Conservation (phyloP, 2,888 invertebrate species). For the Acrocera orbiculus region DNA sequence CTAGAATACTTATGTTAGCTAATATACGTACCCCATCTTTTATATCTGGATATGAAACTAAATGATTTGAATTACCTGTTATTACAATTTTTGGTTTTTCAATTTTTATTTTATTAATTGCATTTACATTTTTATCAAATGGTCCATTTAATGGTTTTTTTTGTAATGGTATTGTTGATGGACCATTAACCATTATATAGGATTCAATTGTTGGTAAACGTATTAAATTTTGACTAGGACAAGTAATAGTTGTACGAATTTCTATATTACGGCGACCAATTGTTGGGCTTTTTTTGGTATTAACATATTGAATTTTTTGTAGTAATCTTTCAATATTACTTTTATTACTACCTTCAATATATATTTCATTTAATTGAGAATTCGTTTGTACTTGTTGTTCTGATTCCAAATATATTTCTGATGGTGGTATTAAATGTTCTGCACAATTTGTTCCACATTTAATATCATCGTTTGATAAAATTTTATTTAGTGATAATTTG, state of each 20-base stretch:
- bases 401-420: slow-evolving; percentile 54
- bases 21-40: slow-evolving; percentile 65
- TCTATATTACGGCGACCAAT: slow-evolving; percentile 69
- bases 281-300: slow-evolving; percentile 82
- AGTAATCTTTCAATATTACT: slow-evolving; percentile 76
- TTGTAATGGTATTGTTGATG: slow-evolving; percentile 7
- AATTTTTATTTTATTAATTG: slow-evolving; percentile 4
- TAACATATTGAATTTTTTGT: slow-evolving; percentile 78
- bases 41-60: slow-evolving; percentile 30
- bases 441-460: slow-evolving; percentile 29
- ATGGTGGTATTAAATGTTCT: slow-evolving; percentile 34
- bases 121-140: background rate
- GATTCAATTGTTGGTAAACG: slow-evolving; percentile 28
- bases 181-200: slow-evolving; percentile 30
- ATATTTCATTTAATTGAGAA: slow-evolving; percentile 51
- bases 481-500: slow-evolving; percentile 20
- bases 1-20: slow-evolving; percentile 63
- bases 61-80: slow-evolving; percentile 25
- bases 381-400: slow-evolving; percentile 62
- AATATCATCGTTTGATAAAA: slow-evolving; percentile 22
- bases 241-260: slow-evolving; percentile 26
- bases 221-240: slow-evolving; percentile 25
- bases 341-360: slow-evolving; percentile 79
- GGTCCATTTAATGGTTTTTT: background rate
- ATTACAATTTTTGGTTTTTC: slow-evolving; percentile 14